Conservation (phyloP, 2,797 vertebrate species). For the Microctenopoma lineatum region DNA sequence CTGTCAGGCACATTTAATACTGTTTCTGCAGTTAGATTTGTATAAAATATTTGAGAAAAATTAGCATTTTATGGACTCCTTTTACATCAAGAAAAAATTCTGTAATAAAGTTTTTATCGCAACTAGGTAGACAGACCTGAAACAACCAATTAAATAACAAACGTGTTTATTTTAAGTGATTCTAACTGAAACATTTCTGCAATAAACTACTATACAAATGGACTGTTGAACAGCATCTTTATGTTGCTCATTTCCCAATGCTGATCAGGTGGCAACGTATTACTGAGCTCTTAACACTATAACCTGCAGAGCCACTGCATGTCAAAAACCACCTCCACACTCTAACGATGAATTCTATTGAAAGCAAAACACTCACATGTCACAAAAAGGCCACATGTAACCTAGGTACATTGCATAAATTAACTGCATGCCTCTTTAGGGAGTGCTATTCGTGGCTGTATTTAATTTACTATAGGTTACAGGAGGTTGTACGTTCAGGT, state of each 20-base stretch:
- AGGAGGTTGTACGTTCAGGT: slow-evolving; percentile 7
- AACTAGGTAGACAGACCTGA: not conserved
- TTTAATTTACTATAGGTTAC: slow-evolving; percentile 22
- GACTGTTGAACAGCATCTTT: not conserved
- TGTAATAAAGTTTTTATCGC: not conserved
- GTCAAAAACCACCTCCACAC: slow-evolving; percentile 40
- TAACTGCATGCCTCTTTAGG: slow-evolving; percentile 40
- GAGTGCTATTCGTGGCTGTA: slow-evolving; percentile 7
- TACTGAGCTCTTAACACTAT: slow-evolving; percentile 18
- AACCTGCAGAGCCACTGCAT: slow-evolving; percentile 26
- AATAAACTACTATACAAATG: not conserved
- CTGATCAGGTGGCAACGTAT: slow-evolving; percentile 4
- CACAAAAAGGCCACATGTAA: slow-evolving; percentile 47
- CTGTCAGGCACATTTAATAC: not conserved
- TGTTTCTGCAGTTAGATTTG: not conserved
- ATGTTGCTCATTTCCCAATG: not conserved
- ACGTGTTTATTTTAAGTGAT: no score
- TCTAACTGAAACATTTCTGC: not conserved
- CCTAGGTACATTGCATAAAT: slow-evolving; percentile 39
- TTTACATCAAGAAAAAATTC: no score
- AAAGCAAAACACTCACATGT: slow-evolving; percentile 38
- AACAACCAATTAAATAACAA: not conserved
- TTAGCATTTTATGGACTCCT: no score
- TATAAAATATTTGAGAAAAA: not conserved
- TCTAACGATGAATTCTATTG: slow-evolving; percentile 28